These are phyloP conservation scores for Orius insidiosus DNA, from an alignment of 1,140 invertebrate species.

Conservation along the genomic window DNA sequence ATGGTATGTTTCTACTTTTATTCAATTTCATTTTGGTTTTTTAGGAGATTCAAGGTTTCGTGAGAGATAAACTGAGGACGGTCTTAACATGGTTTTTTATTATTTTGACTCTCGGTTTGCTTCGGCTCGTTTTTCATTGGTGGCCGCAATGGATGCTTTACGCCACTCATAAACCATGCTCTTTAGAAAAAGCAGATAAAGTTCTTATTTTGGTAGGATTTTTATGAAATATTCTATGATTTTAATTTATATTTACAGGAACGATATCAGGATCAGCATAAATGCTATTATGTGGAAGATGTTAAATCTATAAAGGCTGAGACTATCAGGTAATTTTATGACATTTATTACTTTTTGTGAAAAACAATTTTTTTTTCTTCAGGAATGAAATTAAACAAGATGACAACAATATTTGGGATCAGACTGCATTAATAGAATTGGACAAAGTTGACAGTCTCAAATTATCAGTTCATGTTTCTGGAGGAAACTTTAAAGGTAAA, in stretches of 20 bases:
- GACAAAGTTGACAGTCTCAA: conserved; percentile 14
- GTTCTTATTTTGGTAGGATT: conserved; percentile 38
- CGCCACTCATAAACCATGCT: conserved; percentile 37
- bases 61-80: conserved; percentile 27
- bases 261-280: conserved; percentile 34
- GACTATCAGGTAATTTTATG: conserved; percentile 24
- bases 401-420: conserved; percentile 15
- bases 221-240: neutral
- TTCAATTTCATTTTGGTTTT: conserved; percentile 11
- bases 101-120: conserved; percentile 34
- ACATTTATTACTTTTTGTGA: neutral
- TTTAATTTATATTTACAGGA: conserved; percentile 27
- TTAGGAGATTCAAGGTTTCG: conserved; percentile 39
- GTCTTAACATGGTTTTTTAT: conserved; percentile 40
- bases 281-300: conserved; percentile 33
- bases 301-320: conserved; percentile 26
- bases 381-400: conserved; percentile 14
- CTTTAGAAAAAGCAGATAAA: conserved; percentile 36
- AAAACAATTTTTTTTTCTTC: conserved; percentile 5
- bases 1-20: no score
- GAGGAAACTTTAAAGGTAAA: conserved; percentile 32
- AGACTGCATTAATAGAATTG: conserved; percentile 16
- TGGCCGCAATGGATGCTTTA: conserved; percentile 41
- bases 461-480: conserved; percentile 28
- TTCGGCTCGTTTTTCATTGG: conserved; percentile 50